Percentiles rank a stretch among this genome's conserved stretches.
phyloP scores from a whole-genome alignment of 2,113 vertebrate species.

The Malurus melanocephalus region DNA sequence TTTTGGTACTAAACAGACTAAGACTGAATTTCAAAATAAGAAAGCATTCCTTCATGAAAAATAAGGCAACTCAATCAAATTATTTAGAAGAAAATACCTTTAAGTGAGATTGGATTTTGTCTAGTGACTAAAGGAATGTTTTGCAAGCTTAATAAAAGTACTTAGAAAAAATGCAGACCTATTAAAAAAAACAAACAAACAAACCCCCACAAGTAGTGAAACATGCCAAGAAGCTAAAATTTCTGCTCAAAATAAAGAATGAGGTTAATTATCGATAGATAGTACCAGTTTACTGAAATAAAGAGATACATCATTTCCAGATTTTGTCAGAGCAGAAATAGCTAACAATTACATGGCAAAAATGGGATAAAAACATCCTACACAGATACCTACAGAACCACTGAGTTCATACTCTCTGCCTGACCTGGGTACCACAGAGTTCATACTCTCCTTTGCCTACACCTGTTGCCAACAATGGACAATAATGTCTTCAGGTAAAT shows the following conservation, averaged over 20 bases:
- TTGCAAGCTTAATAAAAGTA: background rate
- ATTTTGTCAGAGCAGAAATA: background rate
- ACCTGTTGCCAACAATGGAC: background rate
- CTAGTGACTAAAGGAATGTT: background rate
- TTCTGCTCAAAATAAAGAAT: background rate
- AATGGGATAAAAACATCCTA: background rate
- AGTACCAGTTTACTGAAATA: background rate
- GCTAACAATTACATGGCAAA: background rate
- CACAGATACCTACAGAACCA: background rate
- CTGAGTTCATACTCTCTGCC: background rate
- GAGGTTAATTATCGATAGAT: background rate
- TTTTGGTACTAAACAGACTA: background rate
- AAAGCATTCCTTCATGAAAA: background rate
- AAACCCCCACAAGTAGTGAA: background rate
- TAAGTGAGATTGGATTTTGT: background rate
- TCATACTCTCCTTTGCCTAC: background rate
- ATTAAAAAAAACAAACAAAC: background rate
- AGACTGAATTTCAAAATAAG: background rate
- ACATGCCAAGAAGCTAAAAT: background rate
- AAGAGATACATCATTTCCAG: background rate
- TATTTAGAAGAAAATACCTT: background rate
- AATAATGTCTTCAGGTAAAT: fast-evolving
- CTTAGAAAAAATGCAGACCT: background rate
- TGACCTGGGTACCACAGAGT: background rate
- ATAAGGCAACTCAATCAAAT: background rate